Percentiles rank a stretch among this genome's conserved stretches.
phyloP scores from a whole-genome alignment of 1,140 invertebrate genomes.

The Leptinotarsa lineolata region DNA sequence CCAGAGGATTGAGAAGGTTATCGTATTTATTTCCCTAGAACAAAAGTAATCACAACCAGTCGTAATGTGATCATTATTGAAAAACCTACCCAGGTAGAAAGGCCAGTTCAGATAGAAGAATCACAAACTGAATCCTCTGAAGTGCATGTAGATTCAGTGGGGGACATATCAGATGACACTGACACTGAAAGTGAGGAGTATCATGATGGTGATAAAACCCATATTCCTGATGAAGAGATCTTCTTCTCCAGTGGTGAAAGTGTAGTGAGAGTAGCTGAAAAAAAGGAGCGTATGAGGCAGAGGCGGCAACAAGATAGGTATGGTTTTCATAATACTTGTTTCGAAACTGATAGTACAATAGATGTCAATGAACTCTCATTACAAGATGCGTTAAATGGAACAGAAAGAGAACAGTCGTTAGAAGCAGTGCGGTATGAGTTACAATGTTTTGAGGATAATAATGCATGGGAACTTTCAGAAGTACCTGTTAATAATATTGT shows the following conservation, averaged over 20 bases:
- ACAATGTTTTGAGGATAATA: neutral
- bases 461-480: too few species aligned
- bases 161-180: neutral
- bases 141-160: neutral
- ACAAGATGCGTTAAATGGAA: neutral
- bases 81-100: neutral
- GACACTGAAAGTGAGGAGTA: neutral
- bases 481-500: too few species aligned
- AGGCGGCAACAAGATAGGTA: neutral
- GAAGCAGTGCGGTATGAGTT: neutral
- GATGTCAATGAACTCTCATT: neutral
- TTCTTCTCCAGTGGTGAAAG: too few species aligned
- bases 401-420: neutral
- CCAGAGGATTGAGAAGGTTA: constrained; percentile 50
- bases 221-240: too few species aligned
- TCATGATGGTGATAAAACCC: neutral
- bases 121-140: neutral
- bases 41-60: neutral
- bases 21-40: constrained; percentile 41
- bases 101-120: neutral
- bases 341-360: neutral
- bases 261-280: too few species aligned
- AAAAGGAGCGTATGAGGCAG: too few species aligned
- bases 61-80: neutral
- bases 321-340: neutral